A percentile compares a stretch with the other conserved stretches of the same genome.
Conservation (phyloP, 2,113 vertebrate genomes). For the Sinosuthora webbiana region DNA sequence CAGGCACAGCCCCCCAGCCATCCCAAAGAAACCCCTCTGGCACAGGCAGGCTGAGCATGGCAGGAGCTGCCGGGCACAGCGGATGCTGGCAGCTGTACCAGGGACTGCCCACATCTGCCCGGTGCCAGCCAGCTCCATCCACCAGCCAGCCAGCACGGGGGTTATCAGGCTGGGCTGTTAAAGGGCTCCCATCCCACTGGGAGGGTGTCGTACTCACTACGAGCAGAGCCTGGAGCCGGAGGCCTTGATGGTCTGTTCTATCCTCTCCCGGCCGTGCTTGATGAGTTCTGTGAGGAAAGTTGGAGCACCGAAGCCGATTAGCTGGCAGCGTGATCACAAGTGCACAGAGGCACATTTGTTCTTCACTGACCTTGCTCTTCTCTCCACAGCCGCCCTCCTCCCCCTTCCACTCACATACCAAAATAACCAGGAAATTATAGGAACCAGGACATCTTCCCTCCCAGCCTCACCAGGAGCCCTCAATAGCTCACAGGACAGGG, state of each 20-base stretch:
- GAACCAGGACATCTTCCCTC: slow-evolving; percentile 46
- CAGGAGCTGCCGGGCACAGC: background rate
- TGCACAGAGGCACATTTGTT: slow-evolving; percentile 62
- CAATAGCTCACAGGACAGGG: background rate
- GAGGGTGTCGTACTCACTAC: slow-evolving; percentile 34
- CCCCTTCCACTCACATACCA: slow-evolving; percentile 49
- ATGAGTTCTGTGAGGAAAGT: slow-evolving; percentile 56
- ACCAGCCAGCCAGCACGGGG: background rate
- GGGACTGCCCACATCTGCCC: slow-evolving; percentile 28
- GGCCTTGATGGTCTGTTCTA: slow-evolving; percentile 61
- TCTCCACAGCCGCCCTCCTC: slow-evolving; percentile 25
- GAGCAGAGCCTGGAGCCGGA: slow-evolving; percentile 53
- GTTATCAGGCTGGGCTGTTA: background rate
- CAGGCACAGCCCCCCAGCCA: background rate
- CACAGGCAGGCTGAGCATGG: background rate
- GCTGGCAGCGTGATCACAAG: background rate
- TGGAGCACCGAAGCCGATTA: background rate
- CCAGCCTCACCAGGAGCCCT: slow-evolving; percentile 13
- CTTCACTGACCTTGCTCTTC: slow-evolving; percentile 62
- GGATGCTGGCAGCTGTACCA: background rate
- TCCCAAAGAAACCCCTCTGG: background rate
- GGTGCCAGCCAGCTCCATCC: slow-evolving; percentile 62
- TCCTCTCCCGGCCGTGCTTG: slow-evolving; percentile 56
- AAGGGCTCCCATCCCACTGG: slow-evolving; percentile 21
- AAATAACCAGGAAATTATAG: slow-evolving; percentile 59